Evolutionary conservation across 1,140 invertebrate genomes (phyloP), one percentile per base, ranked within the genome.

Genomic region (Halictus rubicundus): DNA sequence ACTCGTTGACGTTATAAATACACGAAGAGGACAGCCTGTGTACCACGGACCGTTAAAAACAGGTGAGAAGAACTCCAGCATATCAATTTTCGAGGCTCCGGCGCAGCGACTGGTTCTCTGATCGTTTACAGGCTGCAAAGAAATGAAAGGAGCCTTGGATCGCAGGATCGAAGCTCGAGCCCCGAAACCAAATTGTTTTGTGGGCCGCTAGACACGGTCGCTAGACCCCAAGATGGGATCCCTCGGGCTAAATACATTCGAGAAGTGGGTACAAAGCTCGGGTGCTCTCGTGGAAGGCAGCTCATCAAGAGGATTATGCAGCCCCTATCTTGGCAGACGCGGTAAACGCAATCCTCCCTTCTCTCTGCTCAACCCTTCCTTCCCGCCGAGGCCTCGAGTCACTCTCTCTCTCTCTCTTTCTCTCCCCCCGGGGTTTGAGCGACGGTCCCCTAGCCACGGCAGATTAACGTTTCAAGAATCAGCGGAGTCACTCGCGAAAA

Each of bases 381-480:
- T 49, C 39, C 46, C 39, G 9, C 42, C 42, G 42, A 12, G 9
- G 10, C 10, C 42, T 46, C 42, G 42, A 46, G 42, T 46, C 42
- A 12, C 42, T 14, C 25, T 27, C 64, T 23, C 32, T 23, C n/a
- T 46, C 32, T 23, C n/a, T 46, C 42, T 14, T n/a, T 27, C 64
- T 23, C 32, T 23, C n/a, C 12, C 42, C 42, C 42, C 2, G 0
- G 42, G 65, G 21, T 42, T 60, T 21, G 39, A 76, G 73, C 39
- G 49, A 63, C 37, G 39, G 21, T 69, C 74, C 65, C 52, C 63
- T 49, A 76, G n/a, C 66, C 66, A 70, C 54, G 66, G 57, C 66
- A 61, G 74, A 77, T 77, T 77, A 77, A 77, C 74, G 74, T 70
- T 77, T 77, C 66, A 77, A 77, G 74, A 77, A 77, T 77, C 66